phyloP scores from a whole-genome alignment of 2,797 vertebrate genomes.

The Scolopax bukidnonensis region DNA sequence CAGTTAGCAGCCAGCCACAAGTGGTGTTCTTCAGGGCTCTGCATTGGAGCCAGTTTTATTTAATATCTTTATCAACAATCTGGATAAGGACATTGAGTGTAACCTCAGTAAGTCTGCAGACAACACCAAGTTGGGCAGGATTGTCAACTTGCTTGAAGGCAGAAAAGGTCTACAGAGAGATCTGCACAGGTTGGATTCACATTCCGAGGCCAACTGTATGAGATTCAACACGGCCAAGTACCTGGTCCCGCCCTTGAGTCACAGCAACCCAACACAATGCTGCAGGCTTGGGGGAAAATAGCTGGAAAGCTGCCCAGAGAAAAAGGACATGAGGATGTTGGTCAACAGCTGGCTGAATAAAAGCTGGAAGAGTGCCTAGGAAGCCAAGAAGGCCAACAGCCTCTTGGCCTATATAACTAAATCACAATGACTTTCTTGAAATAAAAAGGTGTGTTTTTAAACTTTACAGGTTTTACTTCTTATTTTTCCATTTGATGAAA shows the following conservation, averaged over 20 bases:
- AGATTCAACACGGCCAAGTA: background rate
- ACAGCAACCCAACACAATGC: background rate
- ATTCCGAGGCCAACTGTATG: background rate
- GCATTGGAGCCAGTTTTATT: no score
- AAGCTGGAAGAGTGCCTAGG: background rate
- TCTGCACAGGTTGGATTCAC: background rate
- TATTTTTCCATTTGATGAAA: background rate
- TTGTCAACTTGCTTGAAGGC: background rate
- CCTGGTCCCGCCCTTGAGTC: background rate
- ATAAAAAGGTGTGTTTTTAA: background rate
- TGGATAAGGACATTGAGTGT: no score
- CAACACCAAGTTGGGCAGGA: background rate
- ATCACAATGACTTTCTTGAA: background rate
- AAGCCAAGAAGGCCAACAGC: no score
- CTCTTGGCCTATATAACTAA: background rate
- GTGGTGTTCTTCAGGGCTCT: no score
- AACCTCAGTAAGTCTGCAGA: no score
- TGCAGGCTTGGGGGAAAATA: background rate
- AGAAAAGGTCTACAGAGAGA: background rate
- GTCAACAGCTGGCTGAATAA: background rate
- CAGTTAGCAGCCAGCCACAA: no score
- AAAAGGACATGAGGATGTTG: background rate
- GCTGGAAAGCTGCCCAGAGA: background rate
- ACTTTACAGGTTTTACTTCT: background rate
- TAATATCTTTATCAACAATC: no score